phyloP scores from a whole-genome alignment of 2,113 vertebrate genomes.

The Caranx ignobilis region DNA sequence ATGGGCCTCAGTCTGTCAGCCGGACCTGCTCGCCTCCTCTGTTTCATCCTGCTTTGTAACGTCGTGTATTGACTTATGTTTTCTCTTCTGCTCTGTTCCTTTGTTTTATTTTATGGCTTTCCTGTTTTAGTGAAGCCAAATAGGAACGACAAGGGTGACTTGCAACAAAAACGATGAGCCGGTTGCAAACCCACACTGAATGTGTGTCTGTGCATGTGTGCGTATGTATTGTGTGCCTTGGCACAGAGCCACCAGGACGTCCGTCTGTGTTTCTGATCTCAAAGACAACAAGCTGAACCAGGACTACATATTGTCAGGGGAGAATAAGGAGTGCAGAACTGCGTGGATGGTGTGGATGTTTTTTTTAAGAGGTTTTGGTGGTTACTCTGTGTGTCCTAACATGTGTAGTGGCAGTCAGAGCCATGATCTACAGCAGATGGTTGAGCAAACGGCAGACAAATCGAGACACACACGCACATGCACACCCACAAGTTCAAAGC shows the following conservation, averaged over 20 bases:
- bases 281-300: slow-evolving; percentile 60
- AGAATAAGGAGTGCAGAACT: slow-evolving; percentile 38
- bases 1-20: slow-evolving; percentile 67
- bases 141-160: slow-evolving; percentile 36
- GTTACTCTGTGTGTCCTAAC: slow-evolving; percentile 58
- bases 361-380: slow-evolving; percentile 51
- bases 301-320: slow-evolving; percentile 30
- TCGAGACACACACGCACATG: slow-evolving; percentile 39
- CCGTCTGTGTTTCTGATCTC: slow-evolving; percentile 63
- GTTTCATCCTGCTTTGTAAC: slow-evolving; percentile 51
- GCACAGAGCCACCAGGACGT: slow-evolving; percentile 57
- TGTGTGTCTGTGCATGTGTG: slow-evolving; percentile 18
- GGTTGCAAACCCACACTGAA: slow-evolving; percentile 32
- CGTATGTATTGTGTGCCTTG: slow-evolving; percentile 52
- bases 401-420: slow-evolving; percentile 63
- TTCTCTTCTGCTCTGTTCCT: slow-evolving; percentile 14
- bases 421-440: slow-evolving; percentile 73
- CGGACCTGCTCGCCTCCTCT: slow-evolving; percentile 54
- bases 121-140: slow-evolving; percentile 57
- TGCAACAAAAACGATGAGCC: slow-evolving; percentile 48
- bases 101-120: slow-evolving; percentile 57
- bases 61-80: slow-evolving; percentile 41
- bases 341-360: slow-evolving; percentile 37
- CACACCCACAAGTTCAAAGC: slow-evolving; percentile 44
- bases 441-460: slow-evolving; percentile 44